Evolutionary conservation across 2,888 invertebrate species (phyloP).

Genomic region (Acanthopleura granulata): DNA sequence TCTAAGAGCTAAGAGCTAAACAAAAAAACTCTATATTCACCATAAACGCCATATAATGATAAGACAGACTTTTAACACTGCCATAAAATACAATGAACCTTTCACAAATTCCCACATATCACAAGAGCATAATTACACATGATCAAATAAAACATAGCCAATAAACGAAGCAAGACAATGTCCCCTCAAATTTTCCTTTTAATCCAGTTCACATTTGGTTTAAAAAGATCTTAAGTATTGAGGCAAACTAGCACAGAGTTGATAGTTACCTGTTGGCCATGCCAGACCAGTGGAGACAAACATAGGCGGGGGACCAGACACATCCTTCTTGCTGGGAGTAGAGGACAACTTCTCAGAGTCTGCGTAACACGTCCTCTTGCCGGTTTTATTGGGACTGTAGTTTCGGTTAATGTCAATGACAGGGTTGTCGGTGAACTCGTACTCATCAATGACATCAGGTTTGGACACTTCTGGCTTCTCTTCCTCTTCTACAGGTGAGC

Average conservation of each 20-base stretch:
- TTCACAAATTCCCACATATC: no score
- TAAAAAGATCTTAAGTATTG: no score
- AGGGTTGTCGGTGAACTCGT: conserved; percentile 13
- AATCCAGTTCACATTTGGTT: no score
- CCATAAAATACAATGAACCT: no score
- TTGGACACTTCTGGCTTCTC: neutral
- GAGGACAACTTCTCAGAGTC: neutral
- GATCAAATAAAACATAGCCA: no score
- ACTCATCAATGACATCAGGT: conserved; percentile 7
- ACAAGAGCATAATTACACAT: no score
- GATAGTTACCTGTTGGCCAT: conserved; percentile 17
- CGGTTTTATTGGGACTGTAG: conserved; percentile 17
- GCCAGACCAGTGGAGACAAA: neutral
- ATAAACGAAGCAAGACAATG: no score
- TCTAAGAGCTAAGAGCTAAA: no score
- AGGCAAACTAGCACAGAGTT: conserved; percentile 5
- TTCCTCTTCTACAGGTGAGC: conserved; percentile 22
- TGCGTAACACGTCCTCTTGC: conserved; percentile 9
- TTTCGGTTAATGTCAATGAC: conserved; percentile 21
- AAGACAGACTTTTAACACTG: no score
- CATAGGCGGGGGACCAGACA: neutral
- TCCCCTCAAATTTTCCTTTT: no score
- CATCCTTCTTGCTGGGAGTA: neutral
- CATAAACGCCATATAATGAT: no score
- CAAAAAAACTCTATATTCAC: no score